phyloP scores from a whole-genome alignment of 2,888 invertebrate species.

The Tryphoninae sp. region DNA sequence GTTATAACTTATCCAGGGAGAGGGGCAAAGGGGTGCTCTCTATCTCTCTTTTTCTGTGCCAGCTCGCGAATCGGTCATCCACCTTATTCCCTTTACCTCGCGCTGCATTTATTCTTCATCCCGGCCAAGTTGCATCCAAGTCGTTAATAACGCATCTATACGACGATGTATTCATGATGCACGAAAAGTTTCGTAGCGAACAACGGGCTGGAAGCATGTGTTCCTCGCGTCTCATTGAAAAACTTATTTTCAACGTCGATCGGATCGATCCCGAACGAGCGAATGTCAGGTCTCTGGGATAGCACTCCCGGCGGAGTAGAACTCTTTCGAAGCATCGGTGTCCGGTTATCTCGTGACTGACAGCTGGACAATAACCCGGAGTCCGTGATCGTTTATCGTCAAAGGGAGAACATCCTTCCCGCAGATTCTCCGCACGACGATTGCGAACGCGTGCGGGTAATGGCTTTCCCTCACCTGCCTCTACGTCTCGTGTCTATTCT shows the following conservation, averaged over 20 bases:
- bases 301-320: not conserved
- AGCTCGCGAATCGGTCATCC: conserved; percentile 50
- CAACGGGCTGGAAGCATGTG: not conserved
- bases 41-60: conserved; percentile 4
- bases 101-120: conserved; percentile 36
- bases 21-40: too few relatives aligned
- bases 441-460: conserved; percentile 35
- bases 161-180: not conserved
- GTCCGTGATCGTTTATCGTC: not conserved
- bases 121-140: conserved; percentile 16
- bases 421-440: not conserved
- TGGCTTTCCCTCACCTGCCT: not conserved
- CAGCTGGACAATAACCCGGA: conserved; percentile 45
- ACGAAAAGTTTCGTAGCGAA: not conserved
- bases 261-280: not conserved
- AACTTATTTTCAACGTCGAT: not conserved
- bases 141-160: conserved; percentile 16
- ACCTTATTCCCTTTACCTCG: conserved; percentile 17
- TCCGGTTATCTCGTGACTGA: conserved; percentile 20
- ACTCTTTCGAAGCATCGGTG: not conserved
- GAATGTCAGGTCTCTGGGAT: not conserved
- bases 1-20: not conserved
- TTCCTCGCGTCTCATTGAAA: not conserved
- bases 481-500: conserved; percentile 13
- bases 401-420: conserved; percentile 12